phyloP scores from a whole-genome alignment of 2,888 invertebrate species.

The Tenthredo livida region DNA sequence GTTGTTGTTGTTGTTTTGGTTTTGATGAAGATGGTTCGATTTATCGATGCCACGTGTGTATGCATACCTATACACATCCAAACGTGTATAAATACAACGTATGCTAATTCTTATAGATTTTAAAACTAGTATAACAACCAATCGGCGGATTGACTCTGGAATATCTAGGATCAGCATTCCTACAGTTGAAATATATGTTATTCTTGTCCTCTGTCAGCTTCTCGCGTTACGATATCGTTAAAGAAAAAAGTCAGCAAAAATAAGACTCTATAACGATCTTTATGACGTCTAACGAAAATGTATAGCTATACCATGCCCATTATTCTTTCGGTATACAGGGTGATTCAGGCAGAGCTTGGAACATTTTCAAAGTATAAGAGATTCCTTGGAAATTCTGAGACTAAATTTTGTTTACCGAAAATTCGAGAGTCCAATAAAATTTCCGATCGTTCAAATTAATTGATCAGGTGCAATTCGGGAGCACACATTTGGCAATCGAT shows the following conservation, averaged over 20 bases:
- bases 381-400: no score
- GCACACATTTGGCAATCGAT: neutral
- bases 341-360: no score
- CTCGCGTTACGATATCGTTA: neutral
- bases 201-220: neutral
- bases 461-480: neutral
- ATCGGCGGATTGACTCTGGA: neutral
- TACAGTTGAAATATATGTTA: neutral
- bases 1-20: neutral
- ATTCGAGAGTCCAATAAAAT: no score
- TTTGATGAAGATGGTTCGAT: neutral
- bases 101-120: neutral
- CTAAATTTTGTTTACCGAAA: no score
- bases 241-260: neutral
- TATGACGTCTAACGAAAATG: neutral
- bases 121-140: neutral
- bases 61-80: no score
- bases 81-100: neutral
- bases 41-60: neutral
- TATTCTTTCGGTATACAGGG: neutral
- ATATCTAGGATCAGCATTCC: neutral
- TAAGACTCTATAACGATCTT: neutral
- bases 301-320: neutral
- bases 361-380: no score
- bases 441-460: no score